These are phyloP conservation scores for Antedon mediterranea DNA, from an alignment of 53 echinoderm and acorn worm genomes.

Conservation along the genomic window DNA sequence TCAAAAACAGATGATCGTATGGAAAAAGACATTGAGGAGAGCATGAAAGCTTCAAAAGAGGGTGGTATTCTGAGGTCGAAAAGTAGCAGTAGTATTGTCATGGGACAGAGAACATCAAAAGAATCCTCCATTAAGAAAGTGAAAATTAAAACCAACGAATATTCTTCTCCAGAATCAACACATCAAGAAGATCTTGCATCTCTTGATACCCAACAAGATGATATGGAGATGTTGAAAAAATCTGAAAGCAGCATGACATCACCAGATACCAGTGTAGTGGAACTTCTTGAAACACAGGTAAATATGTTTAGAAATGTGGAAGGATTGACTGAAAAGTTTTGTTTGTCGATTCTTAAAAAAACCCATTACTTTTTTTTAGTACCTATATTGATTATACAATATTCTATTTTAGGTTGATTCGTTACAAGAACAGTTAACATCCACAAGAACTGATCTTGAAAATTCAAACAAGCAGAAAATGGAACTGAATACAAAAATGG, in stretches of 20 bases:
- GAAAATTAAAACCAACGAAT: background rate
- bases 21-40: background rate
- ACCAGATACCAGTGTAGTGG: slow-evolving; percentile 19
- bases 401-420: slow-evolving; percentile 7
- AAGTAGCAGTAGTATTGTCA: background rate
- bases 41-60: background rate
- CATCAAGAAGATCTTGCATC: background rate
- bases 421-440: slow-evolving; percentile 6
- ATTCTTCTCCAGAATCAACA: background rate
- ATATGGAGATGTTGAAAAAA: background rate
- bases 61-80: background rate
- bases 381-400: background rate
- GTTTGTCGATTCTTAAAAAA: no score
- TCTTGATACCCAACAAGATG: background rate
- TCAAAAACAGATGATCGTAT: background rate
- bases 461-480: slow-evolving; percentile 4
- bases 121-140: background rate
- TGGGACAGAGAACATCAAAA: background rate
- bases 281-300: slow-evolving; percentile 43
- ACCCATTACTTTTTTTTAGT: no score
- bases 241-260: background rate
- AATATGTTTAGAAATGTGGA: no score
- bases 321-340: no score
- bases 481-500: slow-evolving; percentile 4
- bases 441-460: slow-evolving; percentile 3